Percentiles rank a stretch among this genome's conserved stretches.
Evolutionary conservation across 2,797 vertebrate species (phyloP).

Genomic region (Smutsia gigantea): DNA sequence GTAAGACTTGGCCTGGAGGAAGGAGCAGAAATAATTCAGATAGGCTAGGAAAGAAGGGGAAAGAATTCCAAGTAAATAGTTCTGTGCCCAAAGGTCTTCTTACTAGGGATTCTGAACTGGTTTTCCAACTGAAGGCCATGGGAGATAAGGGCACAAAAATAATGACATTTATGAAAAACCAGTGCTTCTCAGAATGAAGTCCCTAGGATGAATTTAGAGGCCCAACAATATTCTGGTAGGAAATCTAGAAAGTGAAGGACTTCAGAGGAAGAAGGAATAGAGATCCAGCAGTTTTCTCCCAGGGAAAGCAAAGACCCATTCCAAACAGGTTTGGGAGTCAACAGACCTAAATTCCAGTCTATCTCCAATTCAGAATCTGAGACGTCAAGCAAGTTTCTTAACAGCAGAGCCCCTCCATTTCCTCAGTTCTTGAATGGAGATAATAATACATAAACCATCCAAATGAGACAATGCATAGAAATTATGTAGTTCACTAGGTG

Average conservation of each 20-base stretch:
- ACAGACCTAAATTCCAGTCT: not conserved
- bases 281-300: not conserved
- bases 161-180: not conserved
- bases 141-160: not conserved
- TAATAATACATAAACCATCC: not conserved
- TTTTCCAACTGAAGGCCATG: not conserved
- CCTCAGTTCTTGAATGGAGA: not conserved
- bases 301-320: not conserved
- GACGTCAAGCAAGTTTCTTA: not conserved
- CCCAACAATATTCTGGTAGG: not conserved
- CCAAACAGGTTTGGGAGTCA: not conserved
- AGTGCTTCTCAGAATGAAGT: not conserved
- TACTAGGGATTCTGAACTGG: conserved; percentile 1
- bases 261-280: not conserved
- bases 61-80: not conserved
- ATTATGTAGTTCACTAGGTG: not conserved
- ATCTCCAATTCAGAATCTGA: not conserved
- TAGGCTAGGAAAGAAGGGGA: not conserved
- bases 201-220: not conserved
- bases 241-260: not conserved
- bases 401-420: not conserved
- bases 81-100: not conserved
- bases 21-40: conserved; percentile 1
- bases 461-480: not conserved
- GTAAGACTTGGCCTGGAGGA: not conserved